Evolutionary conservation across 2,797 vertebrate species (phyloP).

Genomic region (Enteromius argenteus): DNA sequence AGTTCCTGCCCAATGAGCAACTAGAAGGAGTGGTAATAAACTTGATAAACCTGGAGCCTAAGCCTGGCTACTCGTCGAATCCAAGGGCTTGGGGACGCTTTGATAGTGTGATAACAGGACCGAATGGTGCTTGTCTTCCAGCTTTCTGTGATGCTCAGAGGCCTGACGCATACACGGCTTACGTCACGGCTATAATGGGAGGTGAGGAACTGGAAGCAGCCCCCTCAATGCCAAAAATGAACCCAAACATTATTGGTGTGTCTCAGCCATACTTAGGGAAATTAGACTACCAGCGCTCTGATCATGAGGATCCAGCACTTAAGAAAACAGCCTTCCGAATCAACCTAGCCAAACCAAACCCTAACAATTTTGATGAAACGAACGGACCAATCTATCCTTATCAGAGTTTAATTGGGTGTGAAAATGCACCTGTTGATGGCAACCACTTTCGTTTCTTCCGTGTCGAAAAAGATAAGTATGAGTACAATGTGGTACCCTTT

Average conservation of each 20-base stretch:
- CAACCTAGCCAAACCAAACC: slow-evolving; percentile 92
- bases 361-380: slow-evolving; percentile 86
- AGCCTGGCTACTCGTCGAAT: slow-evolving; percentile 88
- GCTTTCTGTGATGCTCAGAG: slow-evolving; percentile 89
- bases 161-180: slow-evolving; percentile 90
- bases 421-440: slow-evolving; percentile 84
- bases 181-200: slow-evolving; percentile 90
- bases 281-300: slow-evolving; percentile 89
- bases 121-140: slow-evolving; percentile 93
- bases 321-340: slow-evolving; percentile 94
- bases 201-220: slow-evolving; percentile 95
- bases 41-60: slow-evolving; percentile 93
- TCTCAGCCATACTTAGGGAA: slow-evolving; percentile 91
- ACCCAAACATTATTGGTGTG: slow-evolving; percentile 87
- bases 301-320: slow-evolving; percentile 86
- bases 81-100: slow-evolving; percentile 97
- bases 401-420: slow-evolving; percentile 86
- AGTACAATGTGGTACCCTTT: slow-evolving; percentile 96
- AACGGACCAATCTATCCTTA: slow-evolving; percentile 94
- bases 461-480: slow-evolving; percentile 94
- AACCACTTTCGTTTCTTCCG: slow-evolving; percentile 96
- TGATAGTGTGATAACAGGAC: slow-evolving; percentile 92
- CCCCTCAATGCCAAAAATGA: slow-evolving; percentile 87
- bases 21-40: slow-evolving; percentile 91
- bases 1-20: slow-evolving; percentile 89